Conservation (phyloP, 2,797 vertebrate genomes). For the Mustela erminea region DNA sequence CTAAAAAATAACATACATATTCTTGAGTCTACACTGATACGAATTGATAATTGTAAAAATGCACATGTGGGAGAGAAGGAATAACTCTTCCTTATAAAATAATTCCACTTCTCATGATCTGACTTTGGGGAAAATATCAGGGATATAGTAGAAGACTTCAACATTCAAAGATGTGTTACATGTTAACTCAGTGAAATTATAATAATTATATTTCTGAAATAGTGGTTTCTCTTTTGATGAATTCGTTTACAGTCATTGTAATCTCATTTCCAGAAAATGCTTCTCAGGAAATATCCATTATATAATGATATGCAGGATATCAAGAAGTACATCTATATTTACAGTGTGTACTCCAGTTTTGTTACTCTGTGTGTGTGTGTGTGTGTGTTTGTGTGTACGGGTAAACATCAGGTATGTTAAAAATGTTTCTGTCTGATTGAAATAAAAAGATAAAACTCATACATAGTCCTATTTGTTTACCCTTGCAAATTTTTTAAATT, state of each 20-base stretch:
- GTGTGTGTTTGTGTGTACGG: not conserved
- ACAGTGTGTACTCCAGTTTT: not conserved
- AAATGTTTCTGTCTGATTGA: not conserved
- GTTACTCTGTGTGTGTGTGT: not conserved
- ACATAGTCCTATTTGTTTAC: not conserved
- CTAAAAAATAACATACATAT: not conserved
- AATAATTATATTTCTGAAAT: constrained; percentile 49
- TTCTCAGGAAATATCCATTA: constrained; percentile 1
- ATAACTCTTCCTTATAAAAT: not conserved
- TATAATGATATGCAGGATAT: not conserved
- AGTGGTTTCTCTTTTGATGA: not conserved
- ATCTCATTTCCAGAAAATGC: not conserved
- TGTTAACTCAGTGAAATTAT: not conserved
- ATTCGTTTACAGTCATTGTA: constrained; percentile 25
- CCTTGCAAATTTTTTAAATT: not conserved
- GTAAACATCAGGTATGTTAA: not conserved
- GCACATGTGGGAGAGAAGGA: not conserved
- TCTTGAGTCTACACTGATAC: not conserved
- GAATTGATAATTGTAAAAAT: not conserved
- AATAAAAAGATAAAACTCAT: not conserved
- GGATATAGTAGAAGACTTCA: not conserved
- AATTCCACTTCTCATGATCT: not conserved
- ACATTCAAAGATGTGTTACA: not conserved
- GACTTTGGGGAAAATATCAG: not conserved
- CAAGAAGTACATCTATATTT: not conserved